Evolutionary conservation across 2,888 invertebrate genomes (phyloP), one percentile per base, ranked within the genome.

Genomic region (Trichogramma evanescens): DNA sequence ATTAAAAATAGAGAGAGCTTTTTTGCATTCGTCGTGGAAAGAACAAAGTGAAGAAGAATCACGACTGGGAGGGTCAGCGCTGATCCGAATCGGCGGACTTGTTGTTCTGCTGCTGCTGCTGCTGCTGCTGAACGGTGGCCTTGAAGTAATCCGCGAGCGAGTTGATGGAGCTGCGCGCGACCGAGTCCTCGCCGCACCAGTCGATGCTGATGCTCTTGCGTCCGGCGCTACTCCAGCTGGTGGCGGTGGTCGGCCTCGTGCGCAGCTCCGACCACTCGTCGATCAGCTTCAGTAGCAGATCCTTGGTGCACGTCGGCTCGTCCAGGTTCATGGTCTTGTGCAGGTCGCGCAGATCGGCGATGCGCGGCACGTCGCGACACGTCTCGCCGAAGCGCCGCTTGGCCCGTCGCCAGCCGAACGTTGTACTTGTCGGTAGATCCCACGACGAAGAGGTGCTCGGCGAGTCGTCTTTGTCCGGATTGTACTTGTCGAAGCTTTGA

Each of bases 61-160:
- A 46, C 26, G 26, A 26, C 26, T 1, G 2, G 26, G 26, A 26
- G 26, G 26, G 26, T 26, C 26, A 26, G 26, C 26, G 26, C 26
- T 26, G 26, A 26, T 26, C 26, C 26, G 26, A 26, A 26, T 26
- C 8, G 45, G 8, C 45, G 45, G 45, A 45, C 8, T 45, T 45
- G 45, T 13, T 13, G 50, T 13, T 50, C 39, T 50, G 39, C 7
- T 39, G 40, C 4, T 7, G 48, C 43, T 64, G 55, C 56, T 74
- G 48, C 43, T 64, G 55, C 56, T 74, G 72, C 51, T 72, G 71
- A 59, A 74, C 74, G 54, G 74, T 75, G 50, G 82, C 79, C 65
- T 89, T 87, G 76, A 89, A 91, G 80, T 90, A 91, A 59, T 87
- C 88, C 67, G 91, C 89, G 50, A 91, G 81, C 59, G 91, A 90